Evolutionary conservation across 2,888 invertebrate genomes (phyloP).

Genomic region (Altica lythri): DNA sequence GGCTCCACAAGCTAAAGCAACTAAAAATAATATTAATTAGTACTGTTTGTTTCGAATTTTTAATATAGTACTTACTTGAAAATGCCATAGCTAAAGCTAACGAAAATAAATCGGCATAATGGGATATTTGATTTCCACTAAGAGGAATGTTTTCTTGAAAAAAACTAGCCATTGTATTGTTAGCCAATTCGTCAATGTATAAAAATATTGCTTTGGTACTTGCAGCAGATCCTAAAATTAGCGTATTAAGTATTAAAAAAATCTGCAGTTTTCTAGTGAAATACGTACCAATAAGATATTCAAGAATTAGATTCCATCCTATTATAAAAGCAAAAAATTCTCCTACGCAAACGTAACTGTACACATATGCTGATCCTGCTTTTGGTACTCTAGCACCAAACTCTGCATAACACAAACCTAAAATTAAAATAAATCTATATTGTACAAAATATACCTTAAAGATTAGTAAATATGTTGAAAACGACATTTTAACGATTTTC

Average conservation of each 20-base stretch:
- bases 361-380: conserved; percentile 91
- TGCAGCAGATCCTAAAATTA: conserved; percentile 75
- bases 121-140: conserved; percentile 66
- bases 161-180: conserved; percentile 68
- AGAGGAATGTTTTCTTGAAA: conserved; percentile 69
- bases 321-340: conserved; percentile 90
- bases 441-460: not conserved
- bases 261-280: too few species aligned
- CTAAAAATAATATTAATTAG: conserved; percentile 54
- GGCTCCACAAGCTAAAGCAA: conserved; percentile 74
- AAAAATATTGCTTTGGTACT: conserved; percentile 82
- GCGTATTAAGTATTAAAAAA: too few species aligned
- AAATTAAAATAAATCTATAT: too few species aligned
- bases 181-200: conserved; percentile 73
- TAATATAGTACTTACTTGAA: conserved; percentile 62
- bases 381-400: conserved; percentile 88
- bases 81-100: conserved; percentile 72
- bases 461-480: too few species aligned
- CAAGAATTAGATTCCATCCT: conserved; percentile 92
- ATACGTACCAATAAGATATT: conserved; percentile 82
- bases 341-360: conserved; percentile 91
- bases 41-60: too few species aligned
- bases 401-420: conserved; percentile 89
- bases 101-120: conserved; percentile 79
- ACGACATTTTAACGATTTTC: too few species aligned